Base-by-base conservation (phyloP, 2,888 invertebrate species). In the Meiosimyza platycephala region DNA sequence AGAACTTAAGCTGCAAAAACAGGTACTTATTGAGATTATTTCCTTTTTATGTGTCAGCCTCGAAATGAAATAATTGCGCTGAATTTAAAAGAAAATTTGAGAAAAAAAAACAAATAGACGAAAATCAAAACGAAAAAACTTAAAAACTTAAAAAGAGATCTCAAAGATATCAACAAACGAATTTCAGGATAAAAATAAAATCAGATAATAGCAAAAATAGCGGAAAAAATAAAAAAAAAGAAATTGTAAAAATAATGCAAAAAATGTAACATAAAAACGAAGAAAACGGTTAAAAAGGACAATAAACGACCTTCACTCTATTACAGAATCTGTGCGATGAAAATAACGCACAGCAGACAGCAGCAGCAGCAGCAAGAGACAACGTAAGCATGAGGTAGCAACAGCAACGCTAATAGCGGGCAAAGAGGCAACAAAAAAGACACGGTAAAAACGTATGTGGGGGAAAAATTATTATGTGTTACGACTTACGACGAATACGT, bases 231-330 rank as follows among this genome's bases (percentile, higher is more conserved):
- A 33, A 71, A 55, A 66, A 72, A 72, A 70, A n/a, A 33, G 7
- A 22, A 15, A 62, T 28, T 40, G 28, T 16, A 40, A 70, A 13
- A 18, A 62, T 51, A 62, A 22, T 47, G 40, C 28, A 33, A 18
- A 47, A 54, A 55, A 59, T 48, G 18, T 16, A 63, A 71, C 12
- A 18, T 64, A 28, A 73, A 74, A 72, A 72, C 47, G 28, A 16
- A 51, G 18, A 71, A 47, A 54, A 11, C 69, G 50, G 68, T 63
- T 63, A 59, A 73, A 73, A 73, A 73, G 73, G 73, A 73, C 73
- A 73, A 69, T 57, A 64, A 69, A 73, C 73, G 73, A 73, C 73
- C 73, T 73, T 73, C 73, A 73, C 64, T 71, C 71, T 64, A 71
- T 63, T 55, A 64, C 48, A 55, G 55, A 71, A 71, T 18, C 55